A percentile compares a stretch with the other conserved stretches of the same genome.
phyloP scores from a whole-genome alignment of 2,797 vertebrate genomes.

The Holocentrus rufus region DNA sequence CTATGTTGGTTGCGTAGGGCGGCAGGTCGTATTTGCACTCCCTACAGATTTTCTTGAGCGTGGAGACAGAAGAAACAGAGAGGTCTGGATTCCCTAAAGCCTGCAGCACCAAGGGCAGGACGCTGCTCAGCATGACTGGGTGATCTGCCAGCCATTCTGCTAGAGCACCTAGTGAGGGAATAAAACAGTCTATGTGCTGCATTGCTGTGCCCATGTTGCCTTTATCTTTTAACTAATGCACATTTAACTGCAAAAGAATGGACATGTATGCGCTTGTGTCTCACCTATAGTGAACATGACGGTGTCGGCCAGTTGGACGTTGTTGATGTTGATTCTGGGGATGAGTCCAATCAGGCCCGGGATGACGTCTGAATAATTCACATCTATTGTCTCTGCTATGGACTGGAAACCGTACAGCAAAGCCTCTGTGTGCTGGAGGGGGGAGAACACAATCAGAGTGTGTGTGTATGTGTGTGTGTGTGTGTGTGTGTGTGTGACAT shows the following conservation, averaged over 20 bases:
- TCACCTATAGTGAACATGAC: slow-evolving; percentile 99
- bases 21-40: slow-evolving; percentile 98
- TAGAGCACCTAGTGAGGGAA: slow-evolving; percentile 86
- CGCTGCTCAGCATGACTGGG: slow-evolving; percentile 97
- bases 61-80: slow-evolving; percentile 97
- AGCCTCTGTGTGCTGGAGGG: slow-evolving; percentile 91
- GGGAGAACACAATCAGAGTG: background rate
- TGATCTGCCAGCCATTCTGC: slow-evolving; percentile 98
- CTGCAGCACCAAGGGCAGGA: slow-evolving; percentile 94
- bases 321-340: slow-evolving; percentile 97
- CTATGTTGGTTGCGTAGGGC: slow-evolving; percentile 96
- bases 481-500: background rate
- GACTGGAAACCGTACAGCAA: slow-evolving; percentile 98
- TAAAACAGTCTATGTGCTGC: slow-evolving; percentile 17
- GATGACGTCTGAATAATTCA: slow-evolving; percentile 98
- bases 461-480: background rate
- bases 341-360: slow-evolving; percentile 97
- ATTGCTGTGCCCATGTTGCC: background rate
- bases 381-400: slow-evolving; percentile 97
- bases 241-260: background rate
- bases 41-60: slow-evolving; percentile 97
- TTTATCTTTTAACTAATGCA: background rate
- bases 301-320: slow-evolving; percentile 95
- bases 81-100: slow-evolving; percentile 97
- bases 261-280: background rate